Evolutionary conservation across 2,113 vertebrate genomes (phyloP), one percentile per base, ranked within the genome.

Genomic region (Leptodactylus fuscus): DNA sequence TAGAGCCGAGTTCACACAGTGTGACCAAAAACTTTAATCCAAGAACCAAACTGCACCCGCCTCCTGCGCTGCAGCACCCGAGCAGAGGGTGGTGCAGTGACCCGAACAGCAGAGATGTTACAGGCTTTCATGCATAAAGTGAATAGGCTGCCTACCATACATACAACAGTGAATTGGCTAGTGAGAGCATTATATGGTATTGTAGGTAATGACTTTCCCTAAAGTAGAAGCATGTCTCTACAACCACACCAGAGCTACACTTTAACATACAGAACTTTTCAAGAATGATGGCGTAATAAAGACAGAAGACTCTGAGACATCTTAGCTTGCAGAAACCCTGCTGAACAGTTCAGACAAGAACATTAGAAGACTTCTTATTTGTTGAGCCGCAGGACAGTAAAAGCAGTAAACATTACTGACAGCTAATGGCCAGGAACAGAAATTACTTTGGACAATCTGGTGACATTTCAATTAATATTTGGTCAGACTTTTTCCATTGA

Each of bases 381-480:
- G n/a, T 60, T 60, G 34, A 38, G 27, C 76, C 27, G 12, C 76
- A 58, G 76, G 48, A 60, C 20, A 79, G 55, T 74, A 49, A 27
- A 29, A 15, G 36, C 20, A 36, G 76, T 79, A 79, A 79, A 79
- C 76, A 79, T 79, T 60, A 41, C 76, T 79, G 76, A 79, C 76
- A 79, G 76, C 20, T 79, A 79, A 79, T 79, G 55, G 53, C 53
- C 51, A 79, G 36, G 20, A 41, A 60, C 32, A 53, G 53, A 79
- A 79, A 79, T 79, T 24, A 34, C 55, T 24, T 79, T 79, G 76
- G 76, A 79, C 76, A 79, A 79, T 79, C 55, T n/a, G 51, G 53
- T 79, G 76, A 24, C 76, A 79, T 79, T 60, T 38, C 29, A 79
- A 55, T 79, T 79, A 79, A 79, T 79, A 79, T 55, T 58, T 51